Evolutionary conservation across 64 coral and sea anemone genomes (phyloP).

Genomic region (Stylophora pistillata): DNA sequence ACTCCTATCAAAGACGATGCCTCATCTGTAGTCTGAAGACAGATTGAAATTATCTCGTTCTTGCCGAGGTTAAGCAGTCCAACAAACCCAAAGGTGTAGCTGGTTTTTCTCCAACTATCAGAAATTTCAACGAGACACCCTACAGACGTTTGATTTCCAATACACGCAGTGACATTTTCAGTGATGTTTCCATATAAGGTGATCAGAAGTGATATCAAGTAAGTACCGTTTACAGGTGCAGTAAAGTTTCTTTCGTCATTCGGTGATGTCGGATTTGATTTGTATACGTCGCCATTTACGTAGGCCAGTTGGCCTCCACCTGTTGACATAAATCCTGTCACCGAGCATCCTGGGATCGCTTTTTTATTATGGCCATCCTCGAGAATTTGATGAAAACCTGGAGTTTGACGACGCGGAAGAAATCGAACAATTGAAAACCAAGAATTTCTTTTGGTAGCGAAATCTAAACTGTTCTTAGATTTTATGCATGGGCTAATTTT

Average conservation of each 20-base stretch:
- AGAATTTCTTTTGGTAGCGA: not conserved
- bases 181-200: not conserved
- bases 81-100: not conserved
- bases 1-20: not conserved
- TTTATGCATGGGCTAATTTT: not conserved
- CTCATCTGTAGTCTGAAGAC: not conserved
- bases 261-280: not conserved
- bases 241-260: not conserved
- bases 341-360: not conserved
- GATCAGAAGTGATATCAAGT: constrained; percentile 1
- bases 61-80: not conserved
- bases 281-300: not conserved
- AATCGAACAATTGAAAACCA: constrained; percentile 15
- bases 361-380: not conserved
- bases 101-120: not conserved
- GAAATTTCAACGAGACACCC: not conserved
- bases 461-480: not conserved
- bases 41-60: constrained; percentile 2
- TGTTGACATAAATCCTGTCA: not conserved
- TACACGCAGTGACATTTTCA: constrained; percentile 9
- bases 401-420: not conserved
- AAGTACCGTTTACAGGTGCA: not conserved
- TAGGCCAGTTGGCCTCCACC: constrained; percentile 20
- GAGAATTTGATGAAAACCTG: constrained; percentile 12
- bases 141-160: constrained; percentile 18